These are phyloP conservation scores for Bryconaethiops microstoma DNA, from an alignment of 2,797 vertebrate genomes.

Conservation along the genomic window DNA sequence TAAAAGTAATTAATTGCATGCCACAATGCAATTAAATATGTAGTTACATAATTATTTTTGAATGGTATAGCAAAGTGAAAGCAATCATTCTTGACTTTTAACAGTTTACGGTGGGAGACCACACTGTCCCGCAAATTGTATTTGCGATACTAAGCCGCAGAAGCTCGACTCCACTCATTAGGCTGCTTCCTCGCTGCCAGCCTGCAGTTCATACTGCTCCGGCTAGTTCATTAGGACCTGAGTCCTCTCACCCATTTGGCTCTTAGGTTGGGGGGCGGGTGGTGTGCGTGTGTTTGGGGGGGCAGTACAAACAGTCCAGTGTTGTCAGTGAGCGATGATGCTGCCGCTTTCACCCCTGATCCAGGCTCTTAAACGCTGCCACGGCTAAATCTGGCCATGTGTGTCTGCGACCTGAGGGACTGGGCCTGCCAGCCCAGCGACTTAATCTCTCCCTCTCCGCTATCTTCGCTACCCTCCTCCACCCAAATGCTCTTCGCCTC, in stretches of 20 bases:
- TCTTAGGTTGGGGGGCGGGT: constrained; percentile 22
- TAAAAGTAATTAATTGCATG: neutral
- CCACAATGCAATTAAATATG: neutral
- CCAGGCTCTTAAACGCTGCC: constrained; percentile 55
- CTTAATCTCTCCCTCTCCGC: constrained; percentile 56
- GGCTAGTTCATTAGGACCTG: constrained; percentile 53
- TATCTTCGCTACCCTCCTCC: constrained; percentile 35
- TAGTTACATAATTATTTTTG: neutral
- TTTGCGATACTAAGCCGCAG: constrained; percentile 39
- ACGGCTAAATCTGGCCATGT: constrained; percentile 59
- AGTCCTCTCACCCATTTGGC: constrained; percentile 43
- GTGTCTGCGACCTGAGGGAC: constrained; percentile 63
- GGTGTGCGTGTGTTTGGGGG: constrained; percentile 43
- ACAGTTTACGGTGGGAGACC: neutral
- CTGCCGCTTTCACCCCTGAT: constrained; percentile 45
- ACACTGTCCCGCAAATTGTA: neutral
- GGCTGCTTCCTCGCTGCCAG: constrained; percentile 37
- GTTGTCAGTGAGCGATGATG: constrained; percentile 30
- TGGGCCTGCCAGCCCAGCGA: constrained; percentile 49
- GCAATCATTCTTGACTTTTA: neutral
- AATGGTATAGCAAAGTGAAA: neutral
- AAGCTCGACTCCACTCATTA: constrained; percentile 38
- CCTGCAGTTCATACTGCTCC: constrained; percentile 48
- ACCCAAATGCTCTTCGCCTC: constrained; percentile 38
- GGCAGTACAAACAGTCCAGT: constrained; percentile 54